Conservation (phyloP, 2,797 vertebrate species). For the Sebastes diaconus region DNA sequence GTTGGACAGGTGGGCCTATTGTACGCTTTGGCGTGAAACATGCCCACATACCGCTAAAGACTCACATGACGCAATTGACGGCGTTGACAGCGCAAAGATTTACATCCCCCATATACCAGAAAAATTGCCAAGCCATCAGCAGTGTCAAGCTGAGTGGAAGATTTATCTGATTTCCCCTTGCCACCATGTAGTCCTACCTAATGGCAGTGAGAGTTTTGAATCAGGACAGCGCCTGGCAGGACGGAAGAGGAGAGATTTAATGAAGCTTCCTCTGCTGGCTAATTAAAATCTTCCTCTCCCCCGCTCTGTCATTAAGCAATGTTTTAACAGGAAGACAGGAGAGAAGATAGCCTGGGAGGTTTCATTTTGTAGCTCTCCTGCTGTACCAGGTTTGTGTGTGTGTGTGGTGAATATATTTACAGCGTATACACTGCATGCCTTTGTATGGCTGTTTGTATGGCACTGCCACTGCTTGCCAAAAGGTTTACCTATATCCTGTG, state of each 20-base stretch:
- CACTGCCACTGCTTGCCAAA: background rate
- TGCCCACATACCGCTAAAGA: background rate
- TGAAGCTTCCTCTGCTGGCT: constrained; percentile 70
- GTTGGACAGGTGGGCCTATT: no score
- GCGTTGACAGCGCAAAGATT: constrained; percentile 8
- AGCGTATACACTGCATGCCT: background rate
- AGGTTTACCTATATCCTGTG: background rate
- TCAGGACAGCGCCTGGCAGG: constrained; percentile 61
- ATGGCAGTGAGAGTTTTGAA: constrained; percentile 49
- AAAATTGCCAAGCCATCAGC: constrained; percentile 32
- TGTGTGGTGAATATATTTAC: constrained; percentile 4
- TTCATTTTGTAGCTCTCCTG: constrained; percentile 32
- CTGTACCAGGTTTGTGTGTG: constrained; percentile 30
- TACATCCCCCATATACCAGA: background rate
- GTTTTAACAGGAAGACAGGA: constrained; percentile 52
- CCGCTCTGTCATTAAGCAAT: constrained; percentile 64
- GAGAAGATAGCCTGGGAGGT: constrained; percentile 42
- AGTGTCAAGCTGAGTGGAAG: constrained; percentile 46
- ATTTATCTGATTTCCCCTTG: constrained; percentile 49
- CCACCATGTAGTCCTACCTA: constrained; percentile 41
- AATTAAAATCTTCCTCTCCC: constrained; percentile 74
- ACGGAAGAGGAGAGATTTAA: constrained; percentile 70
- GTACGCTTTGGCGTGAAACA: background rate
- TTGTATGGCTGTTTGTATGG: background rate
- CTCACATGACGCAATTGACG: background rate